These are phyloP conservation scores for Jacana jacana DNA, from an alignment of 2,113 vertebrate genomes.

Conservation along the genomic window DNA sequence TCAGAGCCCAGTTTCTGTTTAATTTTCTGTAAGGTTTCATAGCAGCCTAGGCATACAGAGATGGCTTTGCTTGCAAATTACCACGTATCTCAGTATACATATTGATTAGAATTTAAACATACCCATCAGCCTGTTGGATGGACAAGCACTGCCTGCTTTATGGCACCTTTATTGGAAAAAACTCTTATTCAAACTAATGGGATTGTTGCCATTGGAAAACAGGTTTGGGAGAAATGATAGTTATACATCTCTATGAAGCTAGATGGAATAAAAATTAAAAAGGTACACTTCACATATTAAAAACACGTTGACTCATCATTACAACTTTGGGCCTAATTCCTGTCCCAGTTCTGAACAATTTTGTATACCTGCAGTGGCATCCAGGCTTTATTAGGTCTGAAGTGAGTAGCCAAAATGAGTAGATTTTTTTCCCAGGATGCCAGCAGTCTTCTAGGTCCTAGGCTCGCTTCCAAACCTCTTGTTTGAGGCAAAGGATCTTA, in stretches of 20 bases:
- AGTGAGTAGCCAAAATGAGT: not conserved
- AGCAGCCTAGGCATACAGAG: slow-evolving; percentile 1
- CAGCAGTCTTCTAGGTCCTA: not conserved
- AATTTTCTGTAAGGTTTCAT: slow-evolving; percentile 44
- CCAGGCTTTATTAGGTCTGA: not conserved
- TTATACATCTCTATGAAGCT: not conserved
- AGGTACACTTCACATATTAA: not conserved
- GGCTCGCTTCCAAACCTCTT: not conserved
- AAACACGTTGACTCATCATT: not conserved
- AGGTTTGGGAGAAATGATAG: not conserved
- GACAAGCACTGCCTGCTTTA: not conserved
- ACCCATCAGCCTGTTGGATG: not conserved
- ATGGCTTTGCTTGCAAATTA: slow-evolving; percentile 21
- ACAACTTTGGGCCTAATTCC: not conserved
- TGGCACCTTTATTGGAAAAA: not conserved
- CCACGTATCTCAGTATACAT: not conserved
- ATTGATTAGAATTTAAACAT: not conserved
- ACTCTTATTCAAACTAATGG: not conserved
- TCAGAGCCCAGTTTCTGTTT: slow-evolving; percentile 64
- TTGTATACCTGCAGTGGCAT: not conserved
- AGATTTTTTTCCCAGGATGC: not conserved
- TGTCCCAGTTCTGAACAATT: not conserved
- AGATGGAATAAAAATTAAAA: not conserved
- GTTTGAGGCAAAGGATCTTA: not conserved
- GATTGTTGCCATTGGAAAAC: not conserved